Evolutionary conservation across 1,140 invertebrate genomes (phyloP), one percentile per base, ranked within the genome.

Genomic region (Tyrophagus putrescentiae): DNA sequence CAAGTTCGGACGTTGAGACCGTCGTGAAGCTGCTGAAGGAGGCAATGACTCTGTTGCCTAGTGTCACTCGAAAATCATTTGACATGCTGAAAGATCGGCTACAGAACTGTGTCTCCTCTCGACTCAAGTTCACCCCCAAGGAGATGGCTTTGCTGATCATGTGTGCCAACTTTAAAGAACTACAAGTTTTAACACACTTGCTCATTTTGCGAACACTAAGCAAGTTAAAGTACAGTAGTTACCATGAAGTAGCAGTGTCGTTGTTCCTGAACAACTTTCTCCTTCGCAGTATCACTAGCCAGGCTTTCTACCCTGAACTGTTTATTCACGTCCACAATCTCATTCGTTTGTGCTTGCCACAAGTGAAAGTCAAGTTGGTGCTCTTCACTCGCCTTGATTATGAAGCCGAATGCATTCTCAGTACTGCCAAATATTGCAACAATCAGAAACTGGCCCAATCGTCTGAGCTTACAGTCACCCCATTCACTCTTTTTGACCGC

Each of bases 131-230:
- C 2, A 59, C 36, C 7, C 25, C 39, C 13, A 42, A 45, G 33
- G 39, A 59, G 23, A 25, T 59, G 41, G 27, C 57, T 11, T 23
- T 59, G 29, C 33, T 59, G 4, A n/a, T 59, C 4, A 13, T 45
- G 31, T n/a, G 57, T 42, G 21, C 23, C 1, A 31, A 59, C 29
- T 59, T 44, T 25, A 59, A 59, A 45, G 13, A 59, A 45, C 27
- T 42, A 4, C 34, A 59, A 59, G 18, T 27, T 3, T n/a, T 59
- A 9, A 23, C 36, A 33, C 36, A 59, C 32, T 6, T 59, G n/a
- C 29, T 59, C 4, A 9, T 59, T 13, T 13, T 27, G 2, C 5
- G 31, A 28, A 42, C 39, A 18, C 33, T 59, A 23, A 42, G 18
- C n/a, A 42, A 28, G 33, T 9, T 59, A 5, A 59, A 59, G 27